A percentile compares a stretch with the other conserved stretches of the same genome.
phyloP scores from a whole-genome alignment of 2,113 vertebrate genomes.

The Etia nguti region DNA sequence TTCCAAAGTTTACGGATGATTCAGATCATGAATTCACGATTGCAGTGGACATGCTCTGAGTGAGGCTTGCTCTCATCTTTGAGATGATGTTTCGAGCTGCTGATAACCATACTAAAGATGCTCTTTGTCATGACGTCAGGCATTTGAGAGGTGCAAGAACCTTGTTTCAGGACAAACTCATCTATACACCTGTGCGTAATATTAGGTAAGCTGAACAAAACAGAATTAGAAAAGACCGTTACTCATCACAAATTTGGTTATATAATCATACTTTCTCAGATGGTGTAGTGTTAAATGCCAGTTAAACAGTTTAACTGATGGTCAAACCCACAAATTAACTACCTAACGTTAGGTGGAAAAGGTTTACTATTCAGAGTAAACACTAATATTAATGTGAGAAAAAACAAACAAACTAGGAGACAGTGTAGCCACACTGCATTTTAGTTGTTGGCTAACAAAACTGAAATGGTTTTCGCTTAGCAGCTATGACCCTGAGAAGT shows the following conservation, averaged over 20 bases:
- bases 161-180: not conserved
- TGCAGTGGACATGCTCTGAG: not conserved
- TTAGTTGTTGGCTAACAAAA: too few relatives aligned
- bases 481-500: too few relatives aligned
- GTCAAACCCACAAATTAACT: not conserved
- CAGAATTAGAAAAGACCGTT: not conserved
- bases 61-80: not conserved
- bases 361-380: not conserved
- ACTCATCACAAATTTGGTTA: not conserved
- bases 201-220: not conserved
- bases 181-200: not conserved
- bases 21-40: not conserved
- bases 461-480: too few relatives aligned
- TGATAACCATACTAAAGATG: not conserved
- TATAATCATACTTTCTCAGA: not conserved
- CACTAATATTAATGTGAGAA: too few relatives aligned
- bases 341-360: not conserved
- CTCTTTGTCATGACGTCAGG: not conserved
- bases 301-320: not conserved
- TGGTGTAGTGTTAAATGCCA: not conserved
- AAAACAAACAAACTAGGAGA: too few relatives aligned
- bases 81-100: not conserved
- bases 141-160: not conserved
- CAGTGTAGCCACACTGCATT: too few relatives aligned
- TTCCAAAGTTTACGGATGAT: not conserved